These are phyloP conservation scores for Campoletis sonorensis DNA, from an alignment of 1,140 invertebrate species.

Conservation along the genomic window DNA sequence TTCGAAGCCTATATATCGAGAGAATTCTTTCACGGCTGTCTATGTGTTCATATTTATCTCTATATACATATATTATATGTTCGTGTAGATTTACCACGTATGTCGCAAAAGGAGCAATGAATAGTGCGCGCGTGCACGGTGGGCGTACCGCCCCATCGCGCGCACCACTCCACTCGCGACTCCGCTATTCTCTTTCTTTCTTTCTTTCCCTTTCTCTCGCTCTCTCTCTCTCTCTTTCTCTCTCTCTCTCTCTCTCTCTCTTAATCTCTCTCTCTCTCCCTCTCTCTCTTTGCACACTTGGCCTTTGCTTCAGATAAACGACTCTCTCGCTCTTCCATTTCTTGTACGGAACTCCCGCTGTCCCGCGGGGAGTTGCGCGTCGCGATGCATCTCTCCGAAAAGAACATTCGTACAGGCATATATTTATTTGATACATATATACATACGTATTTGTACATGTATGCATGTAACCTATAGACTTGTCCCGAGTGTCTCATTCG, in stretches of 20 bases:
- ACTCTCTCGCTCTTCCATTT: slow-evolving; percentile 12
- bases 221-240: slow-evolving; percentile 1
- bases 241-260: not conserved
- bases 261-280: not conserved
- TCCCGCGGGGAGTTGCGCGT: slow-evolving; percentile 40
- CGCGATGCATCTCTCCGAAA: slow-evolving; percentile 32
- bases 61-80: no score
- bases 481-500: no score
- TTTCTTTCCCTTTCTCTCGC: not conserved
- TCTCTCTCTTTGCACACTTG: not conserved
- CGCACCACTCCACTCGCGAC: slow-evolving; percentile 41
- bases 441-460: no score
- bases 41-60: not conserved
- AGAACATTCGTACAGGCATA: not conserved
- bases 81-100: not conserved
- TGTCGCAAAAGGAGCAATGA: slow-evolving; percentile 36
- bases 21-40: not conserved
- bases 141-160: slow-evolving; percentile 59
- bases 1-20: not conserved
- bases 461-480: not conserved
- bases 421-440: no score
- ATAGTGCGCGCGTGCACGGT: slow-evolving; percentile 60
- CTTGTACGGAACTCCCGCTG: not conserved
- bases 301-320: not conserved
- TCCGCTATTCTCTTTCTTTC: slow-evolving; percentile 9